These are phyloP conservation scores for Oreochromis aureus DNA, from an alignment of 2,113 vertebrate species.

Conservation along the genomic window DNA sequence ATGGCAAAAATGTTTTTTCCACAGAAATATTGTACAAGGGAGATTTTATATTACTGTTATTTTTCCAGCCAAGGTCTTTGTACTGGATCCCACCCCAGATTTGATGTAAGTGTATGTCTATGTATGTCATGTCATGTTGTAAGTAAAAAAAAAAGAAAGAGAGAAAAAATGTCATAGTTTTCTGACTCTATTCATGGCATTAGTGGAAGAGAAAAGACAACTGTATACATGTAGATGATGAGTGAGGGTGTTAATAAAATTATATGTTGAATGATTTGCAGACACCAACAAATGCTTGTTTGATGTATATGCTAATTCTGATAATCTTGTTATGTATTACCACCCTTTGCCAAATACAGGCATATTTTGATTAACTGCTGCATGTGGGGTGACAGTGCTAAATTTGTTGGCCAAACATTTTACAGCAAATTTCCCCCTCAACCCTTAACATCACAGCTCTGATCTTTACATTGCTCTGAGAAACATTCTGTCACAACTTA, in stretches of 20 bases:
- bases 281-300: background rate
- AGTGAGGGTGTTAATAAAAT: background rate
- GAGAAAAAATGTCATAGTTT: background rate
- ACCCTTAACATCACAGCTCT: background rate
- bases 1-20: background rate
- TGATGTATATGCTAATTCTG: conserved; percentile 18
- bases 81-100: background rate
- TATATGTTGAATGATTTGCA: background rate
- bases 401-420: background rate
- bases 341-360: background rate
- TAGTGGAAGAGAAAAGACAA: background rate
- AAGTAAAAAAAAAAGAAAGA: background rate
- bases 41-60: background rate
- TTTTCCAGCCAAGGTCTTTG: background rate
- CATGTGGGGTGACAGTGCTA: background rate
- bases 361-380: conserved; percentile 11
- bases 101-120: background rate
- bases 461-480: background rate
- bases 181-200: background rate
- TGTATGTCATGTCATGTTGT: background rate
- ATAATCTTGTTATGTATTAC: conserved; percentile 32
- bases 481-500: background rate
- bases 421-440: background rate
- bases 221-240: background rate
- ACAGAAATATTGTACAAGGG: background rate